Evolutionary conservation across 2,113 vertebrate species (phyloP).

Genomic region (Phodopus roborovskii): DNA sequence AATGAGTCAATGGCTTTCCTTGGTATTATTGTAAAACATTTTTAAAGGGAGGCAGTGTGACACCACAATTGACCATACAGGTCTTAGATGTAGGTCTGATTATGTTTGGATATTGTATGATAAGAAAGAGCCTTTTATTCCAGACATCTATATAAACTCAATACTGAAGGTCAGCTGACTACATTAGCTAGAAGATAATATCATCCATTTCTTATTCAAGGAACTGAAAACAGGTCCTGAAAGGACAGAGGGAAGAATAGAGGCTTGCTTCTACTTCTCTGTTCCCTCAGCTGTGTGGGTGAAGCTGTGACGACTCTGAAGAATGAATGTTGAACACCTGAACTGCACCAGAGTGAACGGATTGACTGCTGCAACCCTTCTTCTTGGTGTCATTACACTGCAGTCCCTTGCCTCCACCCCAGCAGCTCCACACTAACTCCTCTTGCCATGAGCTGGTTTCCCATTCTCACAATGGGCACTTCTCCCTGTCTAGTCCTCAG

Average conservation of each 20-base stretch:
- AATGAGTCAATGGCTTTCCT: background rate
- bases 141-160: background rate
- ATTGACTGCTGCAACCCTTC: background rate
- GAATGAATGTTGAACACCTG: background rate
- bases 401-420: background rate
- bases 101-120: background rate
- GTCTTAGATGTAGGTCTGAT: background rate
- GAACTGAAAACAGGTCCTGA: background rate
- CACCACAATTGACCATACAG: background rate
- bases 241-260: background rate
- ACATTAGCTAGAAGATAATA: background rate
- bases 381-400: background rate
- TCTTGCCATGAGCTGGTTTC: background rate
- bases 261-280: background rate
- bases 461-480: background rate
- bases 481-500: background rate
- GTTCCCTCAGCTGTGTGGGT: background rate
- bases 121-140: slow-evolving; percentile 8
- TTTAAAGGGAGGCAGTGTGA: background rate
- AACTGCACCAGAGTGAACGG: no score
- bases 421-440: rapidly evolving
- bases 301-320: no score
- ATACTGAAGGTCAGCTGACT: background rate
- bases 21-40: background rate
- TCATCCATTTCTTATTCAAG: background rate